Base-by-base conservation (phyloP, 2,113 vertebrate species). In the Silurus glanis region DNA sequence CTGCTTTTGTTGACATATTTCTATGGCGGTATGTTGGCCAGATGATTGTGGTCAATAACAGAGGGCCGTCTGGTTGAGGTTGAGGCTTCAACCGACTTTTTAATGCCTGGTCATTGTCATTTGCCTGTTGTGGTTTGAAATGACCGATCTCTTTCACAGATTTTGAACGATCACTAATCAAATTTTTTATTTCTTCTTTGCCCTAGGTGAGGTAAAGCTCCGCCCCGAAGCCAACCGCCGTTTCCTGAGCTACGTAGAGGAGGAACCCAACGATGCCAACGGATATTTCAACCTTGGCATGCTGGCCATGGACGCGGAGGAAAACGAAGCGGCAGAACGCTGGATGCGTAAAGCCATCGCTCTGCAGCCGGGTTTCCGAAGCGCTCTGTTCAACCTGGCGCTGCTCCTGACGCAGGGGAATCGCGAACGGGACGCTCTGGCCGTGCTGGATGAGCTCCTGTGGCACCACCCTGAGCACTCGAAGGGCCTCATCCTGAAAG, bases 201-300 rank as follows among this genome's bases (percentile, higher is more conserved):
- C 37, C 19, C 66, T 89, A 99, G 98, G 98, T 84, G 97, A 99
- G 81, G 94, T 96, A 58, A 96, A 93, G 89, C 94, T 98, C 89
- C 95, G 97, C 91, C 97, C 97, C 7, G 98, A 99, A 91, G 98
- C 98, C 51, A 98, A 97, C 89, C 96, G 96, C 51, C 95, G 98
- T 17, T 97, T 99, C 89, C 93, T 99, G 53, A 93, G 67, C 76
- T 99, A 99, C 13, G 92, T 99, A 86, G 96, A 96, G 91, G 97
- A 99, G 92, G 97, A 99, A 69, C 97, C 98, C 0, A 92, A 95
- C 1, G 98, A 99, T 59, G 97, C 98, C 87, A 99, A 99, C 72
- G 98, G 97, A 13, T 99, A 99, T 92, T 99, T 99, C 93, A 99
- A 99, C 92, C 95, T 99, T 59, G 98, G 98, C 66, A 99, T 99